phyloP scores from a whole-genome alignment of 2,113 vertebrate genomes.

The Cervus canadensis region DNA sequence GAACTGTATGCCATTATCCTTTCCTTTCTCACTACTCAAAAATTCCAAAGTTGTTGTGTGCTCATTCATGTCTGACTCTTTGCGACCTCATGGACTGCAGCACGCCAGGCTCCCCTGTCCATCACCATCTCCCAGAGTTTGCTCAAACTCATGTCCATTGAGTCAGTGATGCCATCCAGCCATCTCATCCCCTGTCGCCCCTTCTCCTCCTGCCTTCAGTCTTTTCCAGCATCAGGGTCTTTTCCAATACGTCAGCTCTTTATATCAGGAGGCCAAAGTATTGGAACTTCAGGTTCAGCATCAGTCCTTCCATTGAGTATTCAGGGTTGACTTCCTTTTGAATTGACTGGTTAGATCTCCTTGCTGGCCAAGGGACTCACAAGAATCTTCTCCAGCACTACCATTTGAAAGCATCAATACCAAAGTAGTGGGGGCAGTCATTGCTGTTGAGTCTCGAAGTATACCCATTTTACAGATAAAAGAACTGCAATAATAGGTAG shows the following conservation, averaged over 20 bases:
- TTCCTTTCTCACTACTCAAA: background rate
- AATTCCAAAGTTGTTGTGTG: background rate
- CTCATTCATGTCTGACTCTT: background rate
- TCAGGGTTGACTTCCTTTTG: background rate
- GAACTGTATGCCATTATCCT: background rate
- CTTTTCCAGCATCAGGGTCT: background rate
- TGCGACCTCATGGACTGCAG: background rate
- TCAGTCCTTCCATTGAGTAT: background rate
- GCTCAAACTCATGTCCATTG: background rate
- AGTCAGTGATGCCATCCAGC: background rate
- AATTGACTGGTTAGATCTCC: background rate
- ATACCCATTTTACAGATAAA: background rate
- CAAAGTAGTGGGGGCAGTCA: background rate
- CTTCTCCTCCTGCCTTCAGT: background rate
- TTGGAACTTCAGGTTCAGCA: background rate
- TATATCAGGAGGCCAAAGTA: background rate
- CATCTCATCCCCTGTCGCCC: background rate
- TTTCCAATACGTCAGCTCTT: background rate
- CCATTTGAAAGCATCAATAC: background rate
- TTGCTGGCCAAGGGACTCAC: background rate
- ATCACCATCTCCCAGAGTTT: background rate
- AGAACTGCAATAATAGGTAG: background rate
- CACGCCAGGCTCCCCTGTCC: background rate
- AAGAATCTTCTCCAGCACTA: background rate
- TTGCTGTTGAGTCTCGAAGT: background rate